A percentile compares a stretch with the other conserved stretches of the same genome.
phyloP scores from a whole-genome alignment of 2,888 invertebrate species.

The Parnassius glacialis region DNA sequence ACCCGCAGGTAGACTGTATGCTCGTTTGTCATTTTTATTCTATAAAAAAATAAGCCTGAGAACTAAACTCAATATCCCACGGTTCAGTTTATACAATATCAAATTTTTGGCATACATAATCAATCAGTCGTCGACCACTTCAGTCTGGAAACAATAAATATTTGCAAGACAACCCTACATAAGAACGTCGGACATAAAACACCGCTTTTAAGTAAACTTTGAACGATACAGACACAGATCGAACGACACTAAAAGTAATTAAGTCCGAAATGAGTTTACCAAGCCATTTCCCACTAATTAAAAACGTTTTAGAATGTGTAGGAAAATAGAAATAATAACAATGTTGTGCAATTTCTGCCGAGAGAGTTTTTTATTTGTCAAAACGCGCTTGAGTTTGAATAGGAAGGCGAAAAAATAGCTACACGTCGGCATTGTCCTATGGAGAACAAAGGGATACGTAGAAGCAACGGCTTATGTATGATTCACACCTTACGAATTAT shows the following conservation, averaged over 20 bases:
- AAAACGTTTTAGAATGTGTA: constrained; percentile 7
- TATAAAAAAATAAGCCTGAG: too few species aligned
- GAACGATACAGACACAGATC: background rate
- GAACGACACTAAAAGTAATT: constrained; percentile 1
- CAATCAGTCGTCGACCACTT: too few species aligned
- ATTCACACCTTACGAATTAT: background rate
- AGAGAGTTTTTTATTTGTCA: constrained; percentile 8
- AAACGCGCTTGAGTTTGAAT: constrained; percentile 11
- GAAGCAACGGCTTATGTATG: background rate
- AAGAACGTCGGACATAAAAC: too few species aligned
- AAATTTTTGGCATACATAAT: too few species aligned
- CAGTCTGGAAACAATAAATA: too few species aligned
- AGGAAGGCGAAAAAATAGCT: constrained; percentile 3
- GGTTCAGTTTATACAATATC: too few species aligned
- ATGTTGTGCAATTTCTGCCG: constrained; percentile 1
- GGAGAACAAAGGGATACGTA: background rate
- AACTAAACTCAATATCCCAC: too few species aligned
- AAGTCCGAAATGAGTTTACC: constrained; percentile 6
- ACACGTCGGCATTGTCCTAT: background rate
- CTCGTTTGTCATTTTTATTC: too few species aligned
- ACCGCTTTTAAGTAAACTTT: too few species aligned
- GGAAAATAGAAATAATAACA: constrained; percentile 3
- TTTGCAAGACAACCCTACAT: too few species aligned
- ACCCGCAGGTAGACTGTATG: too few species aligned
- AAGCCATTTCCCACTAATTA: constrained; percentile 9